Conservation (phyloP, 1,140 invertebrate genomes). For the Microvelia longipes region DNA sequence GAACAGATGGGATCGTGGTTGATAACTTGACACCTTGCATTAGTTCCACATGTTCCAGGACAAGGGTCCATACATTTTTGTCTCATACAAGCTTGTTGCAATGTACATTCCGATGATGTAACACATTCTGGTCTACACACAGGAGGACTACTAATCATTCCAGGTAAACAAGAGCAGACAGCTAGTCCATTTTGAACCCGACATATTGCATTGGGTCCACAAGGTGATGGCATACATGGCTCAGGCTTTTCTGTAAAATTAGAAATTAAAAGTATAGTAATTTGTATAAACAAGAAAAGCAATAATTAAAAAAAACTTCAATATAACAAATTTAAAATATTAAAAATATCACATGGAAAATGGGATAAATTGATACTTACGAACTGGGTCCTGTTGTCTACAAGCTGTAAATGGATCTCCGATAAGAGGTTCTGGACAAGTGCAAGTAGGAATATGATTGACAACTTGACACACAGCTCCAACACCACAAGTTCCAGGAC, state of each 20-base stretch:
- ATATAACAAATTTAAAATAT: too few species aligned
- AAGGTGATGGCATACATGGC: conserved; percentile 36
- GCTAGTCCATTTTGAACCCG: conserved; percentile 40
- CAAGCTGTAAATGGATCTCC: conserved; percentile 34
- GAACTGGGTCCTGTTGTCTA: conserved; percentile 25
- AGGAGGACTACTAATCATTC: conserved; percentile 55
- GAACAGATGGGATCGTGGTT: conserved; percentile 61
- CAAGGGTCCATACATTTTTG: conserved; percentile 50
- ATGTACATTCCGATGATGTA: conserved; percentile 46
- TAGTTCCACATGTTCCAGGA: conserved; percentile 46
- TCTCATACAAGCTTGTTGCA: conserved; percentile 42
- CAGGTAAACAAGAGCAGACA: conserved; percentile 50
- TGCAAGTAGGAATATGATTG: conserved; percentile 36
- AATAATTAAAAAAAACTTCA: background rate
- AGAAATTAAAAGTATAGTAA: background rate
- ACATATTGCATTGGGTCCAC: conserved; percentile 40
- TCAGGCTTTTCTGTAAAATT: conserved; percentile 10
- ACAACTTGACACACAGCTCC: conserved; percentile 35
- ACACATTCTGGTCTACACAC: conserved; percentile 56
- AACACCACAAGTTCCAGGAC: conserved; percentile 35
- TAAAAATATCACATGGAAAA: background rate
- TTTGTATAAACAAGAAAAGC: background rate
- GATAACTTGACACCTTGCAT: conserved; percentile 49
- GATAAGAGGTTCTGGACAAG: conserved; percentile 31
- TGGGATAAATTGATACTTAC: conserved; percentile 38